Evolutionary conservation across 1,140 invertebrate genomes (phyloP).

Genomic region (Nebria ingens): DNA sequence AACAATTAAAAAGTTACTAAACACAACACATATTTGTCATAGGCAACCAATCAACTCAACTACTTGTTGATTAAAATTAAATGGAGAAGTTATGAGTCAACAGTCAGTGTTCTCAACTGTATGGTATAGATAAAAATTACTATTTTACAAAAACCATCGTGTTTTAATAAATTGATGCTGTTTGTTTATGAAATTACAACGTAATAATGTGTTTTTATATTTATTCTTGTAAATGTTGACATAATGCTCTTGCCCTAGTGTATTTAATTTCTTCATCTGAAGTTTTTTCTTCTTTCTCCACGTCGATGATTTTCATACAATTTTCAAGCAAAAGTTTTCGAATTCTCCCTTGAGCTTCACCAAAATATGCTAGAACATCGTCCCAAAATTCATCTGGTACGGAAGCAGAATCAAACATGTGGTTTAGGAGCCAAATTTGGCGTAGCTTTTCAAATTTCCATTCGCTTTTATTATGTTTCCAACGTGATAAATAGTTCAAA

Average conservation of each 20-base stretch:
- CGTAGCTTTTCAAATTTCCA: slow-evolving; percentile 71
- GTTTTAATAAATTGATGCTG: no score
- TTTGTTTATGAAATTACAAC: no score
- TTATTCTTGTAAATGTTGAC: slow-evolving; percentile 28
- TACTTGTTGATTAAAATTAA: no score
- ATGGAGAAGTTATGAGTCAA: no score
- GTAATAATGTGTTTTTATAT: no score
- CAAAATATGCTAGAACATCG: slow-evolving; percentile 57
- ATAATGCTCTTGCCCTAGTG: slow-evolving; percentile 25
- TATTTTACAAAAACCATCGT: no score
- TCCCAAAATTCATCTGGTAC: slow-evolving; percentile 50
- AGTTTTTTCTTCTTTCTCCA: slow-evolving; percentile 46
- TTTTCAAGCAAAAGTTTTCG: slow-evolving; percentile 47
- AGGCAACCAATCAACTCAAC: no score
- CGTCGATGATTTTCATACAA: slow-evolving; percentile 51
- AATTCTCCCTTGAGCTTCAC: slow-evolving; percentile 51
- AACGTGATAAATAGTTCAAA: slow-evolving; percentile 49
- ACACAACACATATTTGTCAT: no score
- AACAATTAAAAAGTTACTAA: no score
- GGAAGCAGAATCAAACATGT: slow-evolving; percentile 47
- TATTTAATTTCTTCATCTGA: slow-evolving; percentile 25
- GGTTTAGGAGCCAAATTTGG: slow-evolving; percentile 61
- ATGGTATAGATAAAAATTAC: no score
- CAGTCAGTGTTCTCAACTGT: no score
- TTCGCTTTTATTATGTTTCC: slow-evolving; percentile 53